Percentiles rank a stretch among this genome's conserved stretches.
Evolutionary conservation across 2,797 vertebrate species (phyloP).

Genomic region (Propithecus perrieri): DNA sequence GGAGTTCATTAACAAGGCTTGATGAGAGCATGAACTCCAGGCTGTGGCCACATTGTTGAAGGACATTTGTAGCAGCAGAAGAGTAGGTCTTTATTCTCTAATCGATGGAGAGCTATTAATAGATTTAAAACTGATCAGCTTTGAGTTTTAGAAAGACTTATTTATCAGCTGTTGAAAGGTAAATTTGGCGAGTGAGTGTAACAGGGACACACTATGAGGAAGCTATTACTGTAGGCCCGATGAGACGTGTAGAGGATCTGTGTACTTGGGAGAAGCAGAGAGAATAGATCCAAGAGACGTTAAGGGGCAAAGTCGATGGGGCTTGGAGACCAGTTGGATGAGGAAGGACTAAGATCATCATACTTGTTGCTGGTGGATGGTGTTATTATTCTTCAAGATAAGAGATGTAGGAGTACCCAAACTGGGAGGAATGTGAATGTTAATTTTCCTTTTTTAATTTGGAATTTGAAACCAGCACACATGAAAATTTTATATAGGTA

Average conservation of each 20-base stretch:
- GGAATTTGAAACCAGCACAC: background rate
- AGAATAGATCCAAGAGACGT: no score
- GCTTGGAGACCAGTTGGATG: background rate
- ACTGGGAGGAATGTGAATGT: background rate
- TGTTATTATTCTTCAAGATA: background rate
- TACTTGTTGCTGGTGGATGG: background rate
- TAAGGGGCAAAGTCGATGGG: background rate
- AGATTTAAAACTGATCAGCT: constrained; percentile 42
- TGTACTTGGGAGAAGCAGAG: background rate
- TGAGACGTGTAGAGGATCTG: background rate
- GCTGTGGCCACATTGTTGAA: background rate
- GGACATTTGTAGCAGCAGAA: background rate
- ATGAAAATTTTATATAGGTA: background rate
- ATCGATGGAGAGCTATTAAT: constrained; percentile 22
- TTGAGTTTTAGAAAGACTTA: background rate
- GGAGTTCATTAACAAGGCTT: background rate
- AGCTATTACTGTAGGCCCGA: background rate
- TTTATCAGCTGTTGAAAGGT: background rate
- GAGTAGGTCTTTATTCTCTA: background rate
- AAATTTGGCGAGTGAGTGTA: background rate
- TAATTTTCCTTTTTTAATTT: constrained; percentile 18
- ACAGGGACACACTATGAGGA: background rate
- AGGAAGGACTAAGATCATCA: background rate
- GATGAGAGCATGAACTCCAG: background rate
- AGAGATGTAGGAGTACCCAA: background rate